Conservation (phyloP, 35 echinoderm and acorn worm species). For the Eucidaris tribuloides region DNA sequence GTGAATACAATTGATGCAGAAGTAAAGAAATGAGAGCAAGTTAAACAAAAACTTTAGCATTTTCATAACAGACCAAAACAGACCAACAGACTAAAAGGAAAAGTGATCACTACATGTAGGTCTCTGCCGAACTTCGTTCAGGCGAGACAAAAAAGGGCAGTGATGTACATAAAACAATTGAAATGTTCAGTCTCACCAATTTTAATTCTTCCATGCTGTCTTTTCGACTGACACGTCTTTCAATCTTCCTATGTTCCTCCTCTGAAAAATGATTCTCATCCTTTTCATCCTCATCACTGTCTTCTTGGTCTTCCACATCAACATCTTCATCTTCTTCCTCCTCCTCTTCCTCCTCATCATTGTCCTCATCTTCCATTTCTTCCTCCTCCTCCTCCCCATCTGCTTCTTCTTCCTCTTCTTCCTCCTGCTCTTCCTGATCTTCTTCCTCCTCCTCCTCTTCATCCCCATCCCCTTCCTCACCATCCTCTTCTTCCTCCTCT, state of each 20-base stretch:
- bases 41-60: no score
- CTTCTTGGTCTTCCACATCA: conserved; percentile 26
- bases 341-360: conserved; percentile 65
- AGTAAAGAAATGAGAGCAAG: no score
- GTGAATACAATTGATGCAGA: no score
- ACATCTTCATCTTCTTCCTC: conserved; percentile 65
- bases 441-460: conserved; percentile 20
- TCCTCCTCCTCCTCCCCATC: conserved; percentile 54
- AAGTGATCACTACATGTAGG: no score
- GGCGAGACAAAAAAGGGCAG: background rate
- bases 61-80: background rate
- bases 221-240: conserved; percentile 12
- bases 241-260: background rate
- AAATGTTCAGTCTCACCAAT: conserved; percentile 24
- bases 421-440: conserved; percentile 20
- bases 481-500: conserved; percentile 64
- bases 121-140: no score
- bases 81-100: no score
- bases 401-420: conserved; percentile 29
- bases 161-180: background rate
- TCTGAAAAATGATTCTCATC: conserved; percentile 4
- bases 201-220: conserved; percentile 59
- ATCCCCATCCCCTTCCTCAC: conserved; percentile 33
- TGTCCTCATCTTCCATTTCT: conserved; percentile 39
- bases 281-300: conserved; percentile 13